Percentiles rank a stretch among this genome's conserved stretches.
Evolutionary conservation across 2,888 invertebrate species (phyloP).

Genomic region (Apeira syringaria): DNA sequence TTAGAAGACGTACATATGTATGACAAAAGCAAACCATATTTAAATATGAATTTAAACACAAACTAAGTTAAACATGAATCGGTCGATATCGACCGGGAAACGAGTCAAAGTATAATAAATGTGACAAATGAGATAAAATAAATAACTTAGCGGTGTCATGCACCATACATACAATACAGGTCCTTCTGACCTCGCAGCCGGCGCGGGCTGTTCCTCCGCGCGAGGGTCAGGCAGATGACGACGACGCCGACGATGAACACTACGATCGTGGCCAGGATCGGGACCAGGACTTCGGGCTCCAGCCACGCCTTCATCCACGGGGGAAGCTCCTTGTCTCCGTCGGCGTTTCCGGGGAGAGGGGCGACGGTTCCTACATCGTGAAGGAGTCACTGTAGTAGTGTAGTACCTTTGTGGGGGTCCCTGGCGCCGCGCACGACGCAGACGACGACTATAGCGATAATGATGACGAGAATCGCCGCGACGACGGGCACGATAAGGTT

Average conservation of each 20-base stretch:
- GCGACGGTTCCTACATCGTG: slow-evolving; percentile 89
- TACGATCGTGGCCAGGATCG: slow-evolving; percentile 94
- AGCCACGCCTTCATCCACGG: slow-evolving; percentile 94
- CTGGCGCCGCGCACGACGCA: slow-evolving; percentile 95
- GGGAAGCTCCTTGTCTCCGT: slow-evolving; percentile 70
- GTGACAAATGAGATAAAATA: slow-evolving; percentile 22
- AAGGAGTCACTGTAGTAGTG: slow-evolving; percentile 29
- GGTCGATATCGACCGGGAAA: slow-evolving; percentile 20
- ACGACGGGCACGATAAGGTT: slow-evolving; percentile 97
- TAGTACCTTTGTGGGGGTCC: slow-evolving; percentile 92
- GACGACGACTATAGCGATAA: slow-evolving; percentile 96
- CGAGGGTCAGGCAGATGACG: slow-evolving; percentile 94
- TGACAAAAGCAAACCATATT: slow-evolving; percentile 46
- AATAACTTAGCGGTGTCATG: slow-evolving; percentile 66
- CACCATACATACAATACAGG: slow-evolving; percentile 89
- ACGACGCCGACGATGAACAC: slow-evolving; percentile 95
- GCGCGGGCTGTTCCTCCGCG: slow-evolving; percentile 91
- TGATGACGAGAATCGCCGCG: slow-evolving; percentile 95
- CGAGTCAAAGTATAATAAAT: slow-evolving; percentile 1
- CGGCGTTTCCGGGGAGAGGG: slow-evolving; percentile 87
- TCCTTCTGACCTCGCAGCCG: slow-evolving; percentile 92
- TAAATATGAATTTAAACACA: slow-evolving; percentile 45
- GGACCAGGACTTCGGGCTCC: slow-evolving; percentile 95
- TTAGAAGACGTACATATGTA: neutral
- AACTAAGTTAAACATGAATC: slow-evolving; percentile 31